phyloP scores from a whole-genome alignment of 2,888 invertebrate species.

The Dexiosoma caninum region DNA sequence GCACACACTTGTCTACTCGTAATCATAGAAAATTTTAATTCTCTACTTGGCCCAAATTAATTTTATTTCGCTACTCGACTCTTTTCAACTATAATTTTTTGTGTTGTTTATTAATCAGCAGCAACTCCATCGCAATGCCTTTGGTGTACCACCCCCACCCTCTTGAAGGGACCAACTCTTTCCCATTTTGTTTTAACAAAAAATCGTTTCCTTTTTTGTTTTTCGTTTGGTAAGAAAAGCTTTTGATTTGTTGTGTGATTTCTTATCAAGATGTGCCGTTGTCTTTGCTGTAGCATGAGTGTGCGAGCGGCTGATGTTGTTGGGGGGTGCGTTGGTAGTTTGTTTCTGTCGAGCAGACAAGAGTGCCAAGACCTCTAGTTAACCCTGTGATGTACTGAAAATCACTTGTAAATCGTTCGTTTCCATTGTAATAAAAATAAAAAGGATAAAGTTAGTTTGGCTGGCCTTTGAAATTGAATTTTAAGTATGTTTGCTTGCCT shows the following conservation, averaged over 20 bases:
- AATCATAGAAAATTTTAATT: slow-evolving; percentile 45
- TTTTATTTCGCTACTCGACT: slow-evolving; percentile 19
- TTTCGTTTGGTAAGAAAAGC: background rate
- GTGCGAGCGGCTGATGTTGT: background rate
- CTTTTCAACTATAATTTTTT: background rate
- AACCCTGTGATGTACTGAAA: slow-evolving; percentile 59
- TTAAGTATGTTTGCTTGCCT: background rate
- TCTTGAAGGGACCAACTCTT: background rate
- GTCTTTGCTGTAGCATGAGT: background rate
- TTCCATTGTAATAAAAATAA: slow-evolving; percentile 11
- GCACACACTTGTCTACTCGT: slow-evolving; percentile 14
- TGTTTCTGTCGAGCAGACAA: slow-evolving; percentile 50
- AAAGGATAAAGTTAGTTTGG: slow-evolving; percentile 6
- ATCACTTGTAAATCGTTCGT: slow-evolving; percentile 52
- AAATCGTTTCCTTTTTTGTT: slow-evolving; percentile 36
- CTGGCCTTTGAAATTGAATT: slow-evolving; percentile 3
- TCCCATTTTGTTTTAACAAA: slow-evolving; percentile 4
- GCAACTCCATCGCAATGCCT: background rate
- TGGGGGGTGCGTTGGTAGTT: slow-evolving; percentile 38
- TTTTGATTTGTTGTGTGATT: slow-evolving; percentile 2
- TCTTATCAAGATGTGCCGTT: slow-evolving; percentile 53
- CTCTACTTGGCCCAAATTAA: slow-evolving; percentile 27
- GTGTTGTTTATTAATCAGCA: background rate
- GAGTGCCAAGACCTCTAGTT: slow-evolving; percentile 34
- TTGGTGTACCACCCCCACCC: slow-evolving; percentile 12